Conservation (phyloP, 2,888 invertebrate genomes). For the Nasonovia ribisnigri region DNA sequence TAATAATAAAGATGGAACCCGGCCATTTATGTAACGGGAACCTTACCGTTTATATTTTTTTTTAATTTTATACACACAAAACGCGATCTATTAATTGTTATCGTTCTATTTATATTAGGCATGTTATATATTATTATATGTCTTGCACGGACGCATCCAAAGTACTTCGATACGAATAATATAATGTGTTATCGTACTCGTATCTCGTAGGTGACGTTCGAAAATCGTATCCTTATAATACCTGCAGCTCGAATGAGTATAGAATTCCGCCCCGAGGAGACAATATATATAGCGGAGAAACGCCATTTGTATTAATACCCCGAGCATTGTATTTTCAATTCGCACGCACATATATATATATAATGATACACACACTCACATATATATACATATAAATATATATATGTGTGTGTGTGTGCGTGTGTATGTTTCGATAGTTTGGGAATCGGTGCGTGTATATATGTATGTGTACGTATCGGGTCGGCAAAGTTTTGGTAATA, state of each 20-base stretch:
- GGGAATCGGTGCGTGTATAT: background rate
- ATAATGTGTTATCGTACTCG: background rate
- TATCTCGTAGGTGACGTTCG: background rate
- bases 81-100: background rate
- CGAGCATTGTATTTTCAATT: background rate
- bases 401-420: background rate
- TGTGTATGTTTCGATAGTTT: slow-evolving; percentile 16
- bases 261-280: background rate
- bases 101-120: background rate
- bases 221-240: background rate
- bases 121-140: too few relatives aligned
- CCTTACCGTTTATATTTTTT: background rate
- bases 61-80: background rate
- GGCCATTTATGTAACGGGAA: background rate
- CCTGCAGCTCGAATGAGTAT: background rate
- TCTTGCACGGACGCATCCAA: background rate
- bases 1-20: background rate
- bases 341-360: background rate
- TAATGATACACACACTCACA: background rate
- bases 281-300: slow-evolving; percentile 13
- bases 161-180: background rate
- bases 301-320: slow-evolving; percentile 13
- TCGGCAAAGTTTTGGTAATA: slow-evolving; percentile 21
- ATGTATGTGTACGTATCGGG: background rate
- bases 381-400: background rate